These are phyloP conservation scores for Triops cancriformis DNA, from an alignment of 1,140 invertebrate species.

Conservation along the genomic window DNA sequence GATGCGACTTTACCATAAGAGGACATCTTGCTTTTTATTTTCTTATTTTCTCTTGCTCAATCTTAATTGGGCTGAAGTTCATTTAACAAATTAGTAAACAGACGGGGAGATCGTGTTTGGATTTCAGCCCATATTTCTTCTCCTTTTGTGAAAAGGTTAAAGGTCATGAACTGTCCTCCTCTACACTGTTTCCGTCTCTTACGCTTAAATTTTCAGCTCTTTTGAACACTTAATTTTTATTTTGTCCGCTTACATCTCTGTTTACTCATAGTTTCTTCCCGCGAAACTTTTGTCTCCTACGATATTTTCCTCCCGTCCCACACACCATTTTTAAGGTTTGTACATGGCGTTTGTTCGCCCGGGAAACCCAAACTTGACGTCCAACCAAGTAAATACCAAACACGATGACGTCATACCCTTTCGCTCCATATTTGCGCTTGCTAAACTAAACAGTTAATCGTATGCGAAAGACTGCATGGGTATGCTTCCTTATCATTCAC, in stretches of 20 bases:
- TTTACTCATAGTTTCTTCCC: background rate
- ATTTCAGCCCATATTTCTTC: background rate
- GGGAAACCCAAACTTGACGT: background rate
- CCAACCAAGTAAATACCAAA: background rate
- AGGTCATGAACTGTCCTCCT: background rate
- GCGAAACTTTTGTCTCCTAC: background rate
- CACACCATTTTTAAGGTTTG: background rate
- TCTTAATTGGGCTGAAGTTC: background rate
- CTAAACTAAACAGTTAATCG: background rate
- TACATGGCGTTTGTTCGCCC: background rate
- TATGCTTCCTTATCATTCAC: background rate
- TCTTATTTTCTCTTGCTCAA: too few relatives aligned
- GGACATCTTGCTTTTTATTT: too few relatives aligned
- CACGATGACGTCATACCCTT: background rate
- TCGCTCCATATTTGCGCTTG: background rate
- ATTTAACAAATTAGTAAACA: slow-evolving; percentile 8
- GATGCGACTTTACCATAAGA: background rate
- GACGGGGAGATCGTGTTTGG: background rate
- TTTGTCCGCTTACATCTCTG: too few relatives aligned
- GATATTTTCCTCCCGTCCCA: background rate
- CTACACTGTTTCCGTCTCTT: background rate
- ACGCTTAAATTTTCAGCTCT: too few relatives aligned
- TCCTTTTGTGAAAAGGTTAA: background rate
- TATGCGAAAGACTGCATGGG: background rate
- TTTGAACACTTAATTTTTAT: too few relatives aligned